A percentile compares a stretch with the other conserved stretches of the same genome.
phyloP scores from a whole-genome alignment of 2,113 vertebrate genomes.

The Martes martes region DNA sequence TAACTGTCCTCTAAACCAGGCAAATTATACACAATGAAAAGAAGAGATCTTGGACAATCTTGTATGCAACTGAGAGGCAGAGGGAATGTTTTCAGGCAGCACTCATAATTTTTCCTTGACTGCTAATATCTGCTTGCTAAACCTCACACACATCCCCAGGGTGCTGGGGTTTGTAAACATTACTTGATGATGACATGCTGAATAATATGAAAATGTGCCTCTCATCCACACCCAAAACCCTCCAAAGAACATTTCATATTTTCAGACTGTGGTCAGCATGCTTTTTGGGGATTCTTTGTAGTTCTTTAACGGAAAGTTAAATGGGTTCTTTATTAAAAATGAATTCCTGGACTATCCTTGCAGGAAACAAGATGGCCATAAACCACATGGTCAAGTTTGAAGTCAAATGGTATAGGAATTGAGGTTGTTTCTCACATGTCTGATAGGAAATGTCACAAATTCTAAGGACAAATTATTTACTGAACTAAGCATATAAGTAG shows the following conservation, averaged over 20 bases:
- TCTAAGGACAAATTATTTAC: slow-evolving; percentile 16
- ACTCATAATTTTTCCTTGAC: slow-evolving; percentile 79
- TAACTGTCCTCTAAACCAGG: slow-evolving; percentile 23
- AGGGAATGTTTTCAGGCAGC: slow-evolving; percentile 80
- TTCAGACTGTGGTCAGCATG: slow-evolving; percentile 82
- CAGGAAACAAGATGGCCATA: slow-evolving; percentile 74
- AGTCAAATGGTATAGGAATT: slow-evolving; percentile 61
- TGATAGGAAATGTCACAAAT: background rate
- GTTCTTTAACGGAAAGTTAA: slow-evolving; percentile 71
- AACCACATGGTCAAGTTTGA: slow-evolving; percentile 75
- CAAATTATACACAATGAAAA: background rate
- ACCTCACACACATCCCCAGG: slow-evolving; percentile 81
- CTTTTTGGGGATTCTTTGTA: slow-evolving; percentile 71
- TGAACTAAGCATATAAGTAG: background rate
- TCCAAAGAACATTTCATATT: slow-evolving; percentile 83
- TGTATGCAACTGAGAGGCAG: slow-evolving; percentile 75
- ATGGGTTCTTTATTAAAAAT: slow-evolving; percentile 80
- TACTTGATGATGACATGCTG: slow-evolving; percentile 83
- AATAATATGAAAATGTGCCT: slow-evolving; percentile 83
- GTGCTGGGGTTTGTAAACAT: slow-evolving; percentile 85
- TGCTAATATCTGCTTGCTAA: slow-evolving; percentile 86
- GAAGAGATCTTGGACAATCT: slow-evolving; percentile 38
- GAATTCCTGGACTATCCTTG: slow-evolving; percentile 63
- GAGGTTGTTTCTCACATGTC: slow-evolving; percentile 25
- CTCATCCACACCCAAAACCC: slow-evolving; percentile 82